Conservation (phyloP, 2,797 vertebrate genomes). For the Diglossa cyanea region DNA sequence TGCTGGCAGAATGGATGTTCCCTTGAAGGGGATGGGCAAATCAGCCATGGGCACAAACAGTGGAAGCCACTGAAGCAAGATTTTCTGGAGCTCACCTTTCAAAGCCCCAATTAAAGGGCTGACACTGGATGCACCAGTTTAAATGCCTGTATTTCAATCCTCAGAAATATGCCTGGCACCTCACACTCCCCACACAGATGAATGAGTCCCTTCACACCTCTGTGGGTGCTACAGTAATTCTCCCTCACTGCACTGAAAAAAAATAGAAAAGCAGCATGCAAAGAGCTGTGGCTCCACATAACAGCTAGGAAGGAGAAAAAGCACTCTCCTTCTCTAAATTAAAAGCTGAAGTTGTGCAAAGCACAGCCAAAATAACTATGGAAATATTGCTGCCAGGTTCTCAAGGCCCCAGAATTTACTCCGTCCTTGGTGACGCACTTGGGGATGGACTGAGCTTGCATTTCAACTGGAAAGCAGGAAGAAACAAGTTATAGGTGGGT, state of each 20-base stretch:
- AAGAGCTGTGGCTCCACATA: neutral
- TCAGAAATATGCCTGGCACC: conserved; percentile 58
- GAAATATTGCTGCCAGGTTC: neutral
- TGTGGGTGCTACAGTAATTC: conserved; percentile 54
- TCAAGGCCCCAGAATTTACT: conserved; percentile 45
- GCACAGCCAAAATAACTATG: neutral
- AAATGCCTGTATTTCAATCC: conserved; percentile 21
- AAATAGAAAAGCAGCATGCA: neutral
- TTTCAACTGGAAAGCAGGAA: conserved; percentile 44
- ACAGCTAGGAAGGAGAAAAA: neutral
- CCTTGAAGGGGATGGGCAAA: neutral
- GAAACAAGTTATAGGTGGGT: conserved; percentile 22
- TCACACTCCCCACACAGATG: conserved; percentile 58
- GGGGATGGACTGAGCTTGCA: neutral
- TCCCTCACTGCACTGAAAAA: conserved; percentile 1
- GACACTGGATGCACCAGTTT: conserved; percentile 41
- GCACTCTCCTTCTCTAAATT: conserved; percentile 2
- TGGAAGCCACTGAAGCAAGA: neutral
- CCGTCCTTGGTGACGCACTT: neutral
- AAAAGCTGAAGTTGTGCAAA: conserved; percentile 21
- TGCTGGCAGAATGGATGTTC: neutral
- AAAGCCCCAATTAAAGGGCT: neutral
- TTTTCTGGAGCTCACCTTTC: conserved; percentile 16
- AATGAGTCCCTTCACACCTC: conserved; percentile 64
- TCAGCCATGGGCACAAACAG: neutral